Conservation (phyloP, 2,113 vertebrate species). For the Propithecus coquereli region DNA sequence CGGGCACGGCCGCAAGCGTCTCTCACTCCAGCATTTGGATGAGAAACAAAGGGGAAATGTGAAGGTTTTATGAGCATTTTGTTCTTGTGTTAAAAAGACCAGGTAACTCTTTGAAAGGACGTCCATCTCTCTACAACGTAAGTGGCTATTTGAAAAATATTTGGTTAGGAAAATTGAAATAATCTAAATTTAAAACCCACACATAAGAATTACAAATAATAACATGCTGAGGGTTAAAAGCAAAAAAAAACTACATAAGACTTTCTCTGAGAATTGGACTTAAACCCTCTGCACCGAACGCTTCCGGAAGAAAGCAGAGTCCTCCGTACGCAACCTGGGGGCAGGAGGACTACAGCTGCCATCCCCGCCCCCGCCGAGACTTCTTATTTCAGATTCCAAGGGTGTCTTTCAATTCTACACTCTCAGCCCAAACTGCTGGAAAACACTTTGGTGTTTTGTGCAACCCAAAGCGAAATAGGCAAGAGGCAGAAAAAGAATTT, state of each 20-base stretch:
- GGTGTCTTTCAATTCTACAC: neutral
- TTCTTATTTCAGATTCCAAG: slow-evolving; percentile 15
- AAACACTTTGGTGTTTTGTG: neutral
- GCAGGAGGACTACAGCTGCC: neutral
- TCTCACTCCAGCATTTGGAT: slow-evolving; percentile 62
- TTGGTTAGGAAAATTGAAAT: slow-evolving; percentile 6
- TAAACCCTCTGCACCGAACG: neutral
- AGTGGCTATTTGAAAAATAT: neutral
- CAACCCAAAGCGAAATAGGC: neutral
- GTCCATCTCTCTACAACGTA: neutral
- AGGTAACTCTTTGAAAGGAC: slow-evolving; percentile 47
- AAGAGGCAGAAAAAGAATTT: neutral
- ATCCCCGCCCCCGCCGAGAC: fast-evolving
- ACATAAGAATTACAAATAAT: neutral
- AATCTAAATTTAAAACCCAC: neutral
- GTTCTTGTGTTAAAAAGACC: slow-evolving; percentile 67
- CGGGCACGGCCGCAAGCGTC: slow-evolving; percentile 34
- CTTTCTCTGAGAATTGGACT: neutral
- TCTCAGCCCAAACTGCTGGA: neutral
- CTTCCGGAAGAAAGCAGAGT: neutral
- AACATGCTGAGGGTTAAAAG: neutral
- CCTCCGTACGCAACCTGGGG: neutral
- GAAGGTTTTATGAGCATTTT: slow-evolving; percentile 63
- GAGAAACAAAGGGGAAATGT: slow-evolving; percentile 62
- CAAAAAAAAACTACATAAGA: neutral